Base-by-base conservation (phyloP, 2,797 vertebrate genomes). In the Sorex maritimensis region DNA sequence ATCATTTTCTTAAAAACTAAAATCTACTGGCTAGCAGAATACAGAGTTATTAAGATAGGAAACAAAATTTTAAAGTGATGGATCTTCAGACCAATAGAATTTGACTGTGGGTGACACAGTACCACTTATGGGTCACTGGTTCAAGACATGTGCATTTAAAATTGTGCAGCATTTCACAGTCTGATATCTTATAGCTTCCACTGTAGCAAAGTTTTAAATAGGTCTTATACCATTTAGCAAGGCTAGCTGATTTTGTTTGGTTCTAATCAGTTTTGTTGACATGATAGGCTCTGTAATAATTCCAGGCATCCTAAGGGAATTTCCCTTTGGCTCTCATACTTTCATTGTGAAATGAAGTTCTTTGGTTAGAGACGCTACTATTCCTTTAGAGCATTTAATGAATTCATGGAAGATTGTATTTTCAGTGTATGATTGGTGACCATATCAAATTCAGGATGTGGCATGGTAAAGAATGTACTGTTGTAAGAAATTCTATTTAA, bases 21-120 rank as follows among this genome's bases (percentile, higher is more conserved):
- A 90, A 58, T 41, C 82, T 80, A 23, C 1, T 77, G 30, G 73
- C 72, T 44, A 61, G 23, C 49, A 73, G 5, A 86, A 3, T 88
- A 86, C 67, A 88, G 41, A 92, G 21, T 68, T 91, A 79, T 34
- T 86, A 74, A 61, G 23, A 72, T 82, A 75, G 55, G 63, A 90
- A 93, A 90, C 69, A 95, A 79, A 92, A 86, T 85, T 86, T 86
- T 49, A 94, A 93, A 83, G 55, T 14, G 21, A 81, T 34, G 24
- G 81, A 79, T 87, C 75, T n/a, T 91, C 14, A 87, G 11, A 69
- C 49, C 13, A 82, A 30, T 19, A 19, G 88, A 46, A 92, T 86
- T 82, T 80, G 67, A 34, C 6, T 82, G 1, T 69, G 52, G 26
- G 81, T 78, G 71, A 90, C 87, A 34, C 6, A 79, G 15, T 7